Base-by-base conservation (phyloP, 2,113 vertebrate genomes). In the Gobiocypris rarus region DNA sequence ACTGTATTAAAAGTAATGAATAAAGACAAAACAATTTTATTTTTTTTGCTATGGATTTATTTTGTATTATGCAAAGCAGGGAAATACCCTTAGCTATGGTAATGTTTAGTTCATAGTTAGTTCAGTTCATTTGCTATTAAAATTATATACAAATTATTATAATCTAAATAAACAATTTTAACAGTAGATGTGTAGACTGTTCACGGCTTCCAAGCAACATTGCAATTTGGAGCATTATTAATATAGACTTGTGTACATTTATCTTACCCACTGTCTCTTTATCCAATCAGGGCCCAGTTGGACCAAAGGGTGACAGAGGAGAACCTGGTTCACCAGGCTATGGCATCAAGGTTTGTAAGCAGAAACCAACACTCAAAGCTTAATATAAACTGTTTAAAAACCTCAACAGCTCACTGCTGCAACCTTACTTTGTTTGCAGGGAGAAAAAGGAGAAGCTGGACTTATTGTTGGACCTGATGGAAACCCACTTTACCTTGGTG, bases 381-480 rank as follows among this genome's bases (percentile, higher is more conserved):
- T 24, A 67, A 15, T 34, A 70, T 54, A 22, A 81, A 15, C 5
- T 38, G 15, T 34, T 56, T 77, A 56, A 58, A 52, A 77, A 75
- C 69, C 38, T 3, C 22, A 24, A 3, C 4, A 56, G 28, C 5
- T 56, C 22, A 77, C 45, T 14, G 19, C 24, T 83, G 41, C 15
- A 63, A 22, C 8, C 24, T 10, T 0, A 59, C 19, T 81, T 63
- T 59, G 54, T 86, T 75, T 88, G 63, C 86, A 95, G 94, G 94
- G 94, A 3, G 80, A 92, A 78, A 95, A 95, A 89, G 94, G 94
- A 86, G 94, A 95, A 22, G 91, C 93, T 6, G 93, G 94, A 5
- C 5, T 94, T 52, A 85, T 94, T 77, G 11, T 89, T 58, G 93
- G 92, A 5, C 83, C 90, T 45, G 93, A 94, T 82, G 94, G 94